Base-by-base conservation (phyloP, 1,140 invertebrate genomes). In the Lasioglossum albipes region DNA sequence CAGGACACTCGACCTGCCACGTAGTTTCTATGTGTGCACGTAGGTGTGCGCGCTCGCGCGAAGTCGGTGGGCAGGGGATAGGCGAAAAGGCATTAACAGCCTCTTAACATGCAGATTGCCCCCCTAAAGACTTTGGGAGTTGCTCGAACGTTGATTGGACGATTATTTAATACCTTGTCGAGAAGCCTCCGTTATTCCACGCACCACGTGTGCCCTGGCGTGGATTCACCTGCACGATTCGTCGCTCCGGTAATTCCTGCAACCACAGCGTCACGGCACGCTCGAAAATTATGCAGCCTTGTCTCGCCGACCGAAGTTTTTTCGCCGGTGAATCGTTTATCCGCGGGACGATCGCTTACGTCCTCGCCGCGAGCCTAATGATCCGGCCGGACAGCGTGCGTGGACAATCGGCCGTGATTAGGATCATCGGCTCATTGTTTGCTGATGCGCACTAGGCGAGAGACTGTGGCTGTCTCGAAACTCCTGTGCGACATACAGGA, bases 61-160 rank as follows among this genome's bases (percentile, higher is more conserved):
- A 31, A 68, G 54, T 79, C 72, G 79, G 78, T 87, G 86, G 84
- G 77, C 83, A 86, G 82, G 74, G 45, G 88, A 90, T 91, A 92
- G 91, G 86, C 88, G 89, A 92, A 92, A 92, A 90, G 90, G 90
- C 88, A 92, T 92, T 92, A 92, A 92, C 89, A 89, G 88, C 90
- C 92, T 93, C 91, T 93, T 92, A 93, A 92, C 90, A 93, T 93
- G 93, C 91, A 93, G 91, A 93, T 93, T 93, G 90, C 89, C 89
- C 85, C 13, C 87, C 87, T 90, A 89, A 91, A 90, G 88, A 91
- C 86, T 91, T 92, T 88, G 88, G 75, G 85, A 90, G 85, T 90
- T 90, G 85, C 88, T 80, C 86, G 88, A 90, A 91, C 88, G 88
- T 89, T 93, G 91, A 92, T 92, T 90, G 91, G 90, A 86, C 91